These are phyloP conservation scores for Etheostoma cragini DNA, from an alignment of 2,113 vertebrate genomes.

Conservation along the genomic window DNA sequence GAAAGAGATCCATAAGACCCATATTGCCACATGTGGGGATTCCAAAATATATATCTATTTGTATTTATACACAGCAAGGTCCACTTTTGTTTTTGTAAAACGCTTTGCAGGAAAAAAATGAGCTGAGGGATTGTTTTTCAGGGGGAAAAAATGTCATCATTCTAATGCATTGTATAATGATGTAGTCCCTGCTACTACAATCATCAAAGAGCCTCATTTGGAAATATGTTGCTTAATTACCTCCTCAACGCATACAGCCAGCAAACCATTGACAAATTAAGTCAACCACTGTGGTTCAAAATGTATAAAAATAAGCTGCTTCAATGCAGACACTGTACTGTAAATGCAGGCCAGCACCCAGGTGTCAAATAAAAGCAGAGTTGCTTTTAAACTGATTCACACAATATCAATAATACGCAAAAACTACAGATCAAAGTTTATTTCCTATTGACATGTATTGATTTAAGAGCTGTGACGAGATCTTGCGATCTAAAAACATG, in stretches of 20 bases:
- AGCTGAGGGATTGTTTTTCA: not conserved
- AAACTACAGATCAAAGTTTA: not conserved
- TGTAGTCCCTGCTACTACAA: constrained; percentile 24
- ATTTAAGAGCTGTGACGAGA: not conserved
- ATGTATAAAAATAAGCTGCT: constrained; percentile 29
- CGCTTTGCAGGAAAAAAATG: constrained; percentile 6
- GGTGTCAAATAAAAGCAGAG: constrained; percentile 7
- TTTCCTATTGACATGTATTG: not conserved
- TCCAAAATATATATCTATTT: constrained; percentile 16
- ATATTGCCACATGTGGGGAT: constrained; percentile 19
- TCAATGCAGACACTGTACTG: not conserved
- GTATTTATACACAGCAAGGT: not conserved
- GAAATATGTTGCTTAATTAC: constrained; percentile 50
- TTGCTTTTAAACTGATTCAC: not conserved
- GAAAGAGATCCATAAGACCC: constrained; percentile 35
- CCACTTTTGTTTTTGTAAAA: constrained; percentile 1
- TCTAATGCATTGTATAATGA: constrained; percentile 21
- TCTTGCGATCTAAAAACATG: no score
- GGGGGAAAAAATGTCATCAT: not conserved
- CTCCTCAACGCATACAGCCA: constrained; percentile 26
- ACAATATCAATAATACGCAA: not conserved
- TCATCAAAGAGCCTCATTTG: constrained; percentile 38
- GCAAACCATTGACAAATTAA: constrained; percentile 47
- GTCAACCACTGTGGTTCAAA: constrained; percentile 28
- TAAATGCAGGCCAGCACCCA: not conserved